Evolutionary conservation across 1,140 invertebrate species (phyloP), one percentile per base, ranked within the genome.

Genomic region (Zaprionus nigranus): DNA sequence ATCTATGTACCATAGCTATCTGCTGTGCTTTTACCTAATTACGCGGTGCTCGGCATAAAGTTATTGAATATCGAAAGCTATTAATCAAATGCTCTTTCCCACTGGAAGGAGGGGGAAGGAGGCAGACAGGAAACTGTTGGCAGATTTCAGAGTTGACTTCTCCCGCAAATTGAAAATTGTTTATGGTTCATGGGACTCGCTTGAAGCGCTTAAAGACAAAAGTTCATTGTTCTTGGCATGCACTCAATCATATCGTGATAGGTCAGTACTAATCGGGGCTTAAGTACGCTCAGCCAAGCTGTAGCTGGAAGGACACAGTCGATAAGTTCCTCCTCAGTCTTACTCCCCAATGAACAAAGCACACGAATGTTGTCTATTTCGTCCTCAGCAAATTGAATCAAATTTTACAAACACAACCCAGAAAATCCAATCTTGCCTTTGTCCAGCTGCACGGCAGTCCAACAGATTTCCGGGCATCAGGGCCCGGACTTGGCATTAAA

Each of bases 21-120:
- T 46, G 7, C 40, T 17, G 40, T 46, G n/a, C 40, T 69, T 11
- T 28, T 54, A 40, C 40, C 38, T 51, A 79, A 67, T 60, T 64
- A 28, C 40, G 60, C 26, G 13, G 9, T 24, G 13, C 66, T 63
- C 40, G 46, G 66, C 59, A 38, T 38, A 34, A 65, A 68, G 63
- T 58, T 65, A 79, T 83, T 79, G 76, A 83, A 76, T 82, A 82
- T 83, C 76, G 65, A 82, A 72, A 59, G 34, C 60, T 66, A 83
- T 83, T 83, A 72, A 83, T 83, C 71, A 83, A 83, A 75, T 75
- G 66, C 63, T 34, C 26, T 64, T 51, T 36, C 43, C 7, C 9
- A 34, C 9, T 34, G n/a, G 59, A 11, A 17, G 43, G 20, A 36
- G 13, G 5, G 15, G 17, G 20, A 12, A 24, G 46, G 1, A 24